Percentiles rank a stretch among this genome's conserved stretches.
phyloP scores from a whole-genome alignment of 2,113 vertebrate genomes.

The Chaetorhynchus papuensis region DNA sequence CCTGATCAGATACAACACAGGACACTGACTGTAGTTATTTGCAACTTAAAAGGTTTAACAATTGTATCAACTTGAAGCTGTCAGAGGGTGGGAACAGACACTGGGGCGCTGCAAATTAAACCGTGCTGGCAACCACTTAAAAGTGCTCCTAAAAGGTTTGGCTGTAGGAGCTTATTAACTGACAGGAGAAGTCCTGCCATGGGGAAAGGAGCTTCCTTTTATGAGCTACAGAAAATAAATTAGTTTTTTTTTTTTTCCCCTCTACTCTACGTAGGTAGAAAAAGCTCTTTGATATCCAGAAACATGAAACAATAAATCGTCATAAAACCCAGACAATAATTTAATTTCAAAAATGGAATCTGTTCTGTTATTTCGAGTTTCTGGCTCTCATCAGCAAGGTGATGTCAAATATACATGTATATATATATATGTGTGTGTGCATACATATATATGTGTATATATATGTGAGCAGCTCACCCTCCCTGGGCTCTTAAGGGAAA shows the following conservation, averaged over 20 bases:
- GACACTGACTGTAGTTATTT: constrained; percentile 56
- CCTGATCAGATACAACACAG: not conserved
- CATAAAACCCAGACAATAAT: not conserved
- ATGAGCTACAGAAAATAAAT: constrained; percentile 23
- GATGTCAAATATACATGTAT: not conserved
- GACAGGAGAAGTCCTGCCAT: constrained; percentile 5
- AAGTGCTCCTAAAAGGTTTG: not conserved
- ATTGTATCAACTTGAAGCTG: constrained; percentile 58
- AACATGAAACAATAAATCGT: not conserved
- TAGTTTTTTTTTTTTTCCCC: not conserved
- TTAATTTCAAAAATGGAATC: not conserved
- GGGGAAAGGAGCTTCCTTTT: constrained; percentile 1
- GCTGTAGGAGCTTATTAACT: constrained; percentile 28
- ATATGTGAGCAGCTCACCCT: not conserved
- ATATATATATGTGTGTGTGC: not conserved
- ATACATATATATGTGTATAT: not conserved
- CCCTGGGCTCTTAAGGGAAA: not conserved
- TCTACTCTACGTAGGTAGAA: not conserved
- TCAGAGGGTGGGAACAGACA: constrained; percentile 52
- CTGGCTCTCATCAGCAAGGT: not conserved
- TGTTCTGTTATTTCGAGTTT: not conserved
- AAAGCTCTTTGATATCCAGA: not conserved
- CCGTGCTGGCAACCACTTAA: constrained; percentile 32
- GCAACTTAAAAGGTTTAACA: constrained; percentile 65
- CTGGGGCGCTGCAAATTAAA: constrained; percentile 57